phyloP scores from a whole-genome alignment of 2,113 vertebrate species.

The Anser brachyrhynchus region DNA sequence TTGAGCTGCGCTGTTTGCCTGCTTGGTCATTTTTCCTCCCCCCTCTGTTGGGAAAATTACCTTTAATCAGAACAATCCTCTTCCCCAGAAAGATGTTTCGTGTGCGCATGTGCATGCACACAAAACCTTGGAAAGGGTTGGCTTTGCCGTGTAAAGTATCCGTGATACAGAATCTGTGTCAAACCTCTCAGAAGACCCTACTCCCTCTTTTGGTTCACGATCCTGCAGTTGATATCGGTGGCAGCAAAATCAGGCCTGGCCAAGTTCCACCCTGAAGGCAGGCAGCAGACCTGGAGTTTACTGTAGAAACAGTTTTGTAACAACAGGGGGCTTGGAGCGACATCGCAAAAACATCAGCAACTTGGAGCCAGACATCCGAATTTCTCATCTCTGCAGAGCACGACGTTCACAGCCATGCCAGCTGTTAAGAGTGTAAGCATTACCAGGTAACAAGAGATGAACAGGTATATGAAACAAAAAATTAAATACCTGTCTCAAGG shows the following conservation, averaged over 20 bases:
- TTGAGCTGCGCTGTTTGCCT: background rate
- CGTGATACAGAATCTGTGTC: background rate
- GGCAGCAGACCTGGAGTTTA: background rate
- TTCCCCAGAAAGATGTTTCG: background rate
- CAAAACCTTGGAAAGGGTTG: background rate
- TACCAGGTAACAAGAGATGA: background rate
- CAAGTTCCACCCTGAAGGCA: background rate
- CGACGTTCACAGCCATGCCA: fast-evolving
- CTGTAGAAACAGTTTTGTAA: background rate
- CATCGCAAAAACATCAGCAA: fast-evolving
- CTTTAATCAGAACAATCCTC: background rate
- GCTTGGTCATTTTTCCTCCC: background rate
- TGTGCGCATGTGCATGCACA: fast-evolving
- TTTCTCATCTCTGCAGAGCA: background rate
- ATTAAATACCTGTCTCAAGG: background rate
- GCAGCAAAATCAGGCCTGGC: background rate
- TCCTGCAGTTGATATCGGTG: fast-evolving
- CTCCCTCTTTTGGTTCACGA: fast-evolving
- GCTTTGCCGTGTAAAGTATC: background rate
- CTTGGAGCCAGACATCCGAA: background rate
- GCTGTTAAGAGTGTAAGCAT: fast-evolving
- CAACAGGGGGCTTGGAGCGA: background rate
- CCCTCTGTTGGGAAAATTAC: background rate
- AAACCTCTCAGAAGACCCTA: background rate
- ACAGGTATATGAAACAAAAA: fast-evolving